Base-by-base conservation (phyloP, 1,140 invertebrate genomes). In the Plodia interpunctella region DNA sequence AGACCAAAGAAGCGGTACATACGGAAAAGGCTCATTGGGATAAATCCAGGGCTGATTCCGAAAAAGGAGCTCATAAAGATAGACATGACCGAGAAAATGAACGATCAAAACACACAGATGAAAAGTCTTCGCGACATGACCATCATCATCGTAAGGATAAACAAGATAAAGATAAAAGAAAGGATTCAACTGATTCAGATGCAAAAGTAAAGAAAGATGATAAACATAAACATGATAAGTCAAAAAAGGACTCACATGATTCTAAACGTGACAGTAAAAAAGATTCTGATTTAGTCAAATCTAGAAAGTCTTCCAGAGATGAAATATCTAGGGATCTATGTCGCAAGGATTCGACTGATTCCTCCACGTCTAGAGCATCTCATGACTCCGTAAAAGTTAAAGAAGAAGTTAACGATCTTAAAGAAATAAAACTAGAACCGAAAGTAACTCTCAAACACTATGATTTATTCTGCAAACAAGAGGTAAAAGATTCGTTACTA, bases 331-430 rank as follows among this genome's bases (percentile, higher is more conserved):
- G 83, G 69, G 90, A 90, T 69, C 78, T 90, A 21, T 76, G 73
- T 65, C 74, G 90, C 5, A 91, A 91, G 75, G 90, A 91, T 79
- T 90, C 88, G 1, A 90, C 88, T 49, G 90, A 91, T 68, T 90
- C 88, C n/a, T 83, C 84, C 15, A 73, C 85, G n/a, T 90, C 90
- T 49, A 82, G 90, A 76, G 76, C 89, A 44, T 90, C 89, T 19
- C 81, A 91, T 32, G 90, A 91, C 61, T 89, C 87, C 5, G 68
- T 71, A 15, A 87, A 85, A 78, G 63, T 77, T 51, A 90, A 90
- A 70, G 89, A 90, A 28, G 90, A 91, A 52, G 68, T 53, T 38
- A 70, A 61, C 63, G 90, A 91, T n/a, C 59, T 68, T 19, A 90
- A 86, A 74, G 90, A 91, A 15, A 60, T 68, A 19, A 90, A 86